Evolutionary conservation across 2,797 vertebrate species (phyloP).

Genomic region (Telmatherina bonti): DNA sequence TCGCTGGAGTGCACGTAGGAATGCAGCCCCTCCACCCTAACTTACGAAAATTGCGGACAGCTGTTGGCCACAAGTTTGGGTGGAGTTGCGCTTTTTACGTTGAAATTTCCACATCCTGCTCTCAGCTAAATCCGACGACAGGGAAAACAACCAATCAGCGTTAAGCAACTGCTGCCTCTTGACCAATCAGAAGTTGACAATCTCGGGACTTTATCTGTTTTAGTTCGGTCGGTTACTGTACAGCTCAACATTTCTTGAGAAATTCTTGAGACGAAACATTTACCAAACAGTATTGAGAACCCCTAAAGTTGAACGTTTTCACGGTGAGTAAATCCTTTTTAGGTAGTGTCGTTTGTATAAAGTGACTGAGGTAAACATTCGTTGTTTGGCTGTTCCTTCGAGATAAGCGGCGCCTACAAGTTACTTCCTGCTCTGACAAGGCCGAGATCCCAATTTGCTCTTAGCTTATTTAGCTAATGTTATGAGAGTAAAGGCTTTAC

Average conservation of each 20-base stretch:
- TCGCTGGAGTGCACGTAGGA: slow-evolving; percentile 65
- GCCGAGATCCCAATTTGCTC: slow-evolving; percentile 72
- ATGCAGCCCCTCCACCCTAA: slow-evolving; percentile 68
- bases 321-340: slow-evolving; percentile 61
- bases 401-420: slow-evolving; percentile 64
- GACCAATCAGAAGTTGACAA: slow-evolving; percentile 82
- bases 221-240: slow-evolving; percentile 51
- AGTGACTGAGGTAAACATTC: neutral
- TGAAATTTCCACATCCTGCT: slow-evolving; percentile 68
- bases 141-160: slow-evolving; percentile 61
- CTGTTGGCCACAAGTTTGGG: slow-evolving; percentile 78
- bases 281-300: slow-evolving; percentile 6
- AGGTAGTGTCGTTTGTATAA: neutral
- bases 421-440: slow-evolving; percentile 86
- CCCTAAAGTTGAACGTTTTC: neutral
- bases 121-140: slow-evolving; percentile 44
- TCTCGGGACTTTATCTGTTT: slow-evolving; percentile 50
- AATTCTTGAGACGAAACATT: slow-evolving; percentile 60
- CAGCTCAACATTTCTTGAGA: slow-evolving; percentile 68
- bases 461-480: slow-evolving; percentile 44
- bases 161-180: neutral
- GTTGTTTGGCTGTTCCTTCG: slow-evolving; percentile 39
- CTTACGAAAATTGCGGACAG: slow-evolving; percentile 76
- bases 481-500: neutral
- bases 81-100: slow-evolving; percentile 80